phyloP scores from a whole-genome alignment of 2,113 vertebrate species.

The Podarcis muralis region DNA sequence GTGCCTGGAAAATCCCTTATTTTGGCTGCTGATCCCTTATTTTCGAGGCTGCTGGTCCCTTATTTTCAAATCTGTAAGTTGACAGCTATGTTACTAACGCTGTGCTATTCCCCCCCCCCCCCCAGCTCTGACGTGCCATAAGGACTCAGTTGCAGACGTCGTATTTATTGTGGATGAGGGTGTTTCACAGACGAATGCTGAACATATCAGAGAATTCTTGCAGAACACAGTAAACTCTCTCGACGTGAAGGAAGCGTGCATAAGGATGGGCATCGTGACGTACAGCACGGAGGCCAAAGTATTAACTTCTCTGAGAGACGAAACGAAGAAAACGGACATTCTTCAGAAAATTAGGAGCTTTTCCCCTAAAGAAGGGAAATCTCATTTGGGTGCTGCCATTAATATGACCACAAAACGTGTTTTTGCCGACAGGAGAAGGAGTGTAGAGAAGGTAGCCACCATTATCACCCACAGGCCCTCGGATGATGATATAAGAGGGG shows the following conservation, averaged over 20 bases:
- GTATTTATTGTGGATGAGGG: constrained; percentile 72
- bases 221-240: constrained; percentile 55
- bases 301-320: constrained; percentile 45
- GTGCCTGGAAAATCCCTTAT: too few relatives aligned
- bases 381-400: constrained; percentile 61
- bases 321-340: constrained; percentile 49
- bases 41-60: too few relatives aligned
- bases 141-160: constrained; percentile 66
- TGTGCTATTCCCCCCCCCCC: not conserved
- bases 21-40: too few relatives aligned
- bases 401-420: constrained; percentile 49
- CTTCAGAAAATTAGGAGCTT: constrained; percentile 50
- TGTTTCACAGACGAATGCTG: constrained; percentile 39
- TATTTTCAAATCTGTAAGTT: too few relatives aligned
- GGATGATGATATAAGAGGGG: constrained; percentile 57
- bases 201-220: constrained; percentile 65
- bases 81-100: not conserved
- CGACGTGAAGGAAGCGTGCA: constrained; percentile 61
- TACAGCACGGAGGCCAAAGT: constrained; percentile 52
- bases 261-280: constrained; percentile 62
- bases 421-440: constrained; percentile 66
- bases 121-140: constrained; percentile 55
- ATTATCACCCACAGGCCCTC: constrained; percentile 69
- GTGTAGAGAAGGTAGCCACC: constrained; percentile 70
- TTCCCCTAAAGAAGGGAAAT: constrained; percentile 38